Base-by-base conservation (phyloP, 2,888 invertebrate genomes). In the Lottia scabra region DNA sequence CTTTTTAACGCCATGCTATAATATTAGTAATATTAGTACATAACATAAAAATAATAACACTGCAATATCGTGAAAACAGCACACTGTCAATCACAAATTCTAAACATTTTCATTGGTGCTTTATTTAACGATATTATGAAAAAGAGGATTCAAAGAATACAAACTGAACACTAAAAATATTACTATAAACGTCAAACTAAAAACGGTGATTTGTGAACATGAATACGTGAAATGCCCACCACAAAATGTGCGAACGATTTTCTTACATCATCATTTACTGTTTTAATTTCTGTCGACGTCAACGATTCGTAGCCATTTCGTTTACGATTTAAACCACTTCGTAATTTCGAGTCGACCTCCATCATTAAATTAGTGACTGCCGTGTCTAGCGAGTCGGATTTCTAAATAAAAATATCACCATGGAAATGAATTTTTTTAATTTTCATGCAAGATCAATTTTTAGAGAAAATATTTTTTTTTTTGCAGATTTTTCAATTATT, bases 141-240 rank as follows among this genome's bases (percentile, higher is more conserved):
- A 56, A 56, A 56, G 56, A 56, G 56, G 56, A 56, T 56, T 56
- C 56, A 12, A 19, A 56, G 56, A 56, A 56, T 56, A 56, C 23
- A 23, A 56, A 56, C 56, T 56, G 56, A 56, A 56, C 38, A 38
- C 23, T 23, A 56, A 56, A n/a, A 23, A 23, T 56, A 12, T 56
- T 56, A 56, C 23, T 4, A 56, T 23, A 56, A 23, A 56, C 56
- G 19, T 23, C 19, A 56, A 56, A 56, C 56, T 23, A 56, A 56
- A 56, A 19, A 56, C 23, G 56, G 56, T 38, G 38, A 38, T 38
- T 38, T 10, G 38, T 38, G 38, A 56, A 56, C 56, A 56, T 23
- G n/a, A 38, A 38, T 38, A 56, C 56, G 56, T 56, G 56, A 23
- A 12, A 23, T 56, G 56, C 56, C 56, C 56, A 19, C 23, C 23